These are phyloP conservation scores for Drosophila buzzatii DNA, from an alignment of 2,888 invertebrate species.

Conservation along the genomic window DNA sequence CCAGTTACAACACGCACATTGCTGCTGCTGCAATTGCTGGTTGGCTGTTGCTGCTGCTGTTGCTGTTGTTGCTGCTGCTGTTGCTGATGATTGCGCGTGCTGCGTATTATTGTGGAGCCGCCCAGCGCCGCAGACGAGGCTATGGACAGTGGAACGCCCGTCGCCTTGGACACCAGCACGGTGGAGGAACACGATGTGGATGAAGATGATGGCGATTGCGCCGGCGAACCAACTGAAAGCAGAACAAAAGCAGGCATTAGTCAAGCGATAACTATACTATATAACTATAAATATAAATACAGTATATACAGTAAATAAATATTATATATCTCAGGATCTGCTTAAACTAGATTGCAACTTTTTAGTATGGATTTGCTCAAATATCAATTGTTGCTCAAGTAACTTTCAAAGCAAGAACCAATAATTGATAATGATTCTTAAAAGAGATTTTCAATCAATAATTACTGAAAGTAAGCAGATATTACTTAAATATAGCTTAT, in stretches of 20 bases:
- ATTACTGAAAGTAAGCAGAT: too few species aligned
- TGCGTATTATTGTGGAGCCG: slow-evolving; percentile 82
- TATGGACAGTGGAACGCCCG: slow-evolving; percentile 79
- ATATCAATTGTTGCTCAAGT: background rate
- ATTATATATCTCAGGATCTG: too few species aligned
- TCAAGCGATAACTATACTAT: background rate
- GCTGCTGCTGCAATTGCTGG: slow-evolving; percentile 43
- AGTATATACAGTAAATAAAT: too few species aligned
- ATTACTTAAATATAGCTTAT: too few species aligned
- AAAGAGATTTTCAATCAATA: too few species aligned
- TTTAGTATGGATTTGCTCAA: background rate
- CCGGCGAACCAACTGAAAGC: slow-evolving; percentile 75
- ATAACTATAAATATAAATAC: too few species aligned
- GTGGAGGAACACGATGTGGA: slow-evolving; percentile 83
- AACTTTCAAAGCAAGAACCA: background rate
- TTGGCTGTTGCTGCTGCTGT: slow-evolving; percentile 43
- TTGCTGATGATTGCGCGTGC: slow-evolving; percentile 81
- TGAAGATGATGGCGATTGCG: slow-evolving; percentile 81
- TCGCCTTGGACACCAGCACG: slow-evolving; percentile 80
- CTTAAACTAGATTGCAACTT: background rate
- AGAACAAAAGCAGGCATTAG: slow-evolving; percentile 8
- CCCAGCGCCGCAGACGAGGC: slow-evolving; percentile 81
- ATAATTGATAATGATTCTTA: too few species aligned
- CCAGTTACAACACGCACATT: slow-evolving; percentile 58
- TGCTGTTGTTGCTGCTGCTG: slow-evolving; percentile 48